Base-by-base conservation (phyloP, 2,113 vertebrate genomes). In the Catharus fuscescens region DNA sequence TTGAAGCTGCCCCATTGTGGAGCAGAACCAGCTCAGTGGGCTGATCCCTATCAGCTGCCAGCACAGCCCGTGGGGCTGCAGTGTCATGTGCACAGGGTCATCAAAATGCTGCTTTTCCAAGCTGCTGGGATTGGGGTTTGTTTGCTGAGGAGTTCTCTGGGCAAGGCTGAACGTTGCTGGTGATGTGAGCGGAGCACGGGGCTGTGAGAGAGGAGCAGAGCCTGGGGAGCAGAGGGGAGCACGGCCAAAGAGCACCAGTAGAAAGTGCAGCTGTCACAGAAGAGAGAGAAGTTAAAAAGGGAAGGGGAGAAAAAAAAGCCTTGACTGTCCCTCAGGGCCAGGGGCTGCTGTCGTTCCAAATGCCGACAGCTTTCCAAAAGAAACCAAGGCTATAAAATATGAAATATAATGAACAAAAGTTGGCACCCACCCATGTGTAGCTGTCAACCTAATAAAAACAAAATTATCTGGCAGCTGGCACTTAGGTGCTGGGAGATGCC, bases 371-470 rank as follows among this genome's bases (percentile, higher is more conserved):
- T 97, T 96, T 96, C 94, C 96, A 85, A 96, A 97, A 79, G 70
- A 95, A 96, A 94, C 94, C 93, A 80, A 96, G 92, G 96, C 96
- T 95, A 96, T 97, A 97, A 97, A 97, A 93, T 97, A 96, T 95
- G 97, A 97, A 97, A 97, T 96, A 95, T 96, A 97, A 97, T 94
- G 97, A 96, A 97, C 71, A 93, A 94, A 97, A 97, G 66, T 97
- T 97, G 97, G 97, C 96, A 96, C 72, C 73, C 56, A 74, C 94
- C 96, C 97, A 97, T 94, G 94, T 90, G 91, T 93, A 97, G 81
- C 95, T 97, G 97, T 96, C 96, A 97, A 34, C 91, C 96, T 97
- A 96, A 97, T 97, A 94, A 97, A 97, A 97, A 97, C 92, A 97
- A 96, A 96, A 97, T 95, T 97, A 94, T 97, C 90, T 97, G 96